A percentile compares a stretch with the other conserved stretches of the same genome.
Conservation (phyloP, 2,113 vertebrate species). For the Pterocles burchelli region DNA sequence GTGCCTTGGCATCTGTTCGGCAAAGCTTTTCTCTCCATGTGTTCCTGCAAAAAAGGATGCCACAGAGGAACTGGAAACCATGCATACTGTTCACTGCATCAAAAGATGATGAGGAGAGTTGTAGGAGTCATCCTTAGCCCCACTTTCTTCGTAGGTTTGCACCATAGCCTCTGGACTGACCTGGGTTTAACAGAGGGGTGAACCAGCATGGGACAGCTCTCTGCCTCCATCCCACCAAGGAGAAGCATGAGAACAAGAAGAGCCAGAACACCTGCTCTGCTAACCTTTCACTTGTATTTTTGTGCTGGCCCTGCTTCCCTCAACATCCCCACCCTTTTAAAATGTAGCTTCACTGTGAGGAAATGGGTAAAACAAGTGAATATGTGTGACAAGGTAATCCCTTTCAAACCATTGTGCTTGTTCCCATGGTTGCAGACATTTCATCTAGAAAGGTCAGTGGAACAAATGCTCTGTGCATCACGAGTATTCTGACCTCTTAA, state of each 20-base stretch:
- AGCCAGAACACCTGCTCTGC: neutral
- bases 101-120: neutral
- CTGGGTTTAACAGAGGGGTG: neutral
- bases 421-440: constrained; percentile 41
- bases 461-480: neutral
- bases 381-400: neutral
- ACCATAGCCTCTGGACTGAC: neutral
- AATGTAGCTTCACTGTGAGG: neutral
- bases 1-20: constrained; percentile 51
- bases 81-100: neutral
- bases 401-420: neutral
- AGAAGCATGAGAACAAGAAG: neutral
- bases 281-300: neutral
- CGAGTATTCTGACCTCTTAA: constrained; percentile 2
- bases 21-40: constrained; percentile 46
- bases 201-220: neutral
- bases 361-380: neutral
- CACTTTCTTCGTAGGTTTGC: neutral
- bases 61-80: neutral
- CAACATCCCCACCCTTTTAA: neutral
- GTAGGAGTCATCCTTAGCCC: neutral
- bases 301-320: neutral
- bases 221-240: neutral
- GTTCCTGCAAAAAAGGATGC: constrained; percentile 60
- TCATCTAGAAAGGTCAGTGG: constrained; percentile 36